Conservation (phyloP, 1,140 invertebrate genomes). For the Antheraea mylitta region DNA sequence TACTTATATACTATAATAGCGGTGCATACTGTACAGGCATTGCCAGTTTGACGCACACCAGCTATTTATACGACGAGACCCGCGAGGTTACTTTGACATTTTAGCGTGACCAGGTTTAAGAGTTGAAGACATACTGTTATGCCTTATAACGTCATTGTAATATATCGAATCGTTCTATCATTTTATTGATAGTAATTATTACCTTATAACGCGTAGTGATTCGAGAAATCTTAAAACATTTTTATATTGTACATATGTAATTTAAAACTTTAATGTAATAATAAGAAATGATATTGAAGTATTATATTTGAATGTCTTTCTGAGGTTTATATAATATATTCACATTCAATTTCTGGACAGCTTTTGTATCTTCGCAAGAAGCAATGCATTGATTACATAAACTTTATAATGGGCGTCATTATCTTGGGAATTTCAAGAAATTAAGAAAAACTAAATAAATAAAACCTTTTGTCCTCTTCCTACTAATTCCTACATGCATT, state of each 20-base stretch:
- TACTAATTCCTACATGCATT: not conserved
- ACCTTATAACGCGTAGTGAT: no score
- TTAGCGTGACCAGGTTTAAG: conserved; percentile 8
- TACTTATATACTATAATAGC: conserved; percentile 60
- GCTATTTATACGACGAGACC: conserved; percentile 58
- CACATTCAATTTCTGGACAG: no score
- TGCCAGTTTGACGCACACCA: conserved; percentile 36
- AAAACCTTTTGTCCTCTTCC: not conserved
- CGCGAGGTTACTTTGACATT: conserved; percentile 44
- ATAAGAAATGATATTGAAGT: no score
- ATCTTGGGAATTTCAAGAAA: not conserved
- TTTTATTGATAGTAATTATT: no score
- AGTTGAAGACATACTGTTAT: not conserved
- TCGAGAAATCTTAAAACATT: no score
- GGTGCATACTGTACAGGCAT: conserved; percentile 5
- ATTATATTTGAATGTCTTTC: no score
- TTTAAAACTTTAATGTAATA: no score
- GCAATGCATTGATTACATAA: no score
- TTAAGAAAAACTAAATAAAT: not conserved
- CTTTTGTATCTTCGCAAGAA: no score
- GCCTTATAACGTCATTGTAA: not conserved
- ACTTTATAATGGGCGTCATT: no score
- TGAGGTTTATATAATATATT: no score
- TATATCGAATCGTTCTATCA: not conserved
- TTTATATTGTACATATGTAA: no score